Base-by-base conservation (phyloP, 1,140 invertebrate species). In the Drosophila lini region DNA sequence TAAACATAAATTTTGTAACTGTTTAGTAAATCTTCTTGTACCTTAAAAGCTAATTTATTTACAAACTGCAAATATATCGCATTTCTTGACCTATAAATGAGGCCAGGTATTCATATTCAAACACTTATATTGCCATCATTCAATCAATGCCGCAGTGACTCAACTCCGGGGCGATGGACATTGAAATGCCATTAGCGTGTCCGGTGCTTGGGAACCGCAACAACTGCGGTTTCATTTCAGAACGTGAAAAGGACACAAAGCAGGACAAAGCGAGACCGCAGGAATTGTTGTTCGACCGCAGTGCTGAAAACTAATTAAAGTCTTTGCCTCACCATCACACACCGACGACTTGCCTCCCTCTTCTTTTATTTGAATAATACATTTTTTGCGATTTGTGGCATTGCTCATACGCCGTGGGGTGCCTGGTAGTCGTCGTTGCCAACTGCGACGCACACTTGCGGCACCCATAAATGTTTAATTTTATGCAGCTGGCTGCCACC, bases 161-260 rank as follows among this genome's bases (percentile, higher is more conserved):
- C 73, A 70, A 60, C 56, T 55, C 40, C 22, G 25, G 15, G 60
- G 28, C 48, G 36, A 38, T 22, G 74, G 74, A 88, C 83, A 86
- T 78, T 65, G 71, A 86, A 86, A 88, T 77, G 76, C 73, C 83
- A 86, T 86, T 88, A 86, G 76, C 76, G 81, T 71, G 73, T 68
- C 61, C 61, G 44, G 50, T 42, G 84, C 45, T 56, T 78, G 71
- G 64, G 80, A 69, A 82, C 79, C 82, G 65, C 82, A 82, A 55
- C 83, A 84, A 74, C 81, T 84, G 77, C 19, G 63, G 74, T 78
- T 47, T 47, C 22, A 1, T 47, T 47, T 47, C 57, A 31, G 11
- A 69, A 40, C 64, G 50, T 47, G 55, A 67, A 77, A 77, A 57
- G 50, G 63, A 78, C 75, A 52, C 32, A 34, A 53, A 61, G 36